A percentile compares a stretch with the other conserved stretches of the same genome.
Conservation (phyloP, 2,113 vertebrate genomes). For the Scomber colias region DNA sequence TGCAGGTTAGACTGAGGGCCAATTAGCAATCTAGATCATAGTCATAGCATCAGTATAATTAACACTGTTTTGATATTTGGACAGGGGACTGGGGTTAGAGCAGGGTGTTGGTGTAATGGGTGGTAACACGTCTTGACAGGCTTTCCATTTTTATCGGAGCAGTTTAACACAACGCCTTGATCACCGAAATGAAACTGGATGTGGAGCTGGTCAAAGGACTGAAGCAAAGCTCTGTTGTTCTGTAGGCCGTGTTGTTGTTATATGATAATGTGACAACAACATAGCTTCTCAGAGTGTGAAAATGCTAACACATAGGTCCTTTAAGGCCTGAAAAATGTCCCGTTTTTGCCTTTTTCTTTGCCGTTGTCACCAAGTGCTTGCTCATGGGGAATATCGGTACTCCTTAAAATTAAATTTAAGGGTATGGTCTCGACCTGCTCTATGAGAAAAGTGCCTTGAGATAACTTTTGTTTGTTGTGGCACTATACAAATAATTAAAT, state of each 20-base stretch:
- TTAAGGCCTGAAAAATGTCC: background rate
- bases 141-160: constrained; percentile 14
- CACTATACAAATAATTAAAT: too few species aligned
- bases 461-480: too few species aligned
- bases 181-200: background rate
- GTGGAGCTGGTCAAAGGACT: background rate
- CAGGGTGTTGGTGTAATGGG: background rate
- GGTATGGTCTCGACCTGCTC: too few species aligned
- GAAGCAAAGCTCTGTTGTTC: background rate
- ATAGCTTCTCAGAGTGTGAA: background rate
- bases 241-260: background rate
- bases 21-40: constrained; percentile 14
- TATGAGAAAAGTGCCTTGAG: too few species aligned
- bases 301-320: too few species aligned
- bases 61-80: constrained; percentile 29
- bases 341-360: too few species aligned
- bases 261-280: background rate
- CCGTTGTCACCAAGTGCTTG: too few species aligned
- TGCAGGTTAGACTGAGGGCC: constrained; percentile 12
- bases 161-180: background rate
- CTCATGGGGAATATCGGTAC: too few species aligned
- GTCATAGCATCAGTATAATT: constrained; percentile 10
- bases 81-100: background rate
- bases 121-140: constrained; percentile 26
- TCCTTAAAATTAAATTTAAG: too few species aligned